Evolutionary conservation across 2,888 invertebrate species (phyloP).

Genomic region (Mycogona germanica): DNA sequence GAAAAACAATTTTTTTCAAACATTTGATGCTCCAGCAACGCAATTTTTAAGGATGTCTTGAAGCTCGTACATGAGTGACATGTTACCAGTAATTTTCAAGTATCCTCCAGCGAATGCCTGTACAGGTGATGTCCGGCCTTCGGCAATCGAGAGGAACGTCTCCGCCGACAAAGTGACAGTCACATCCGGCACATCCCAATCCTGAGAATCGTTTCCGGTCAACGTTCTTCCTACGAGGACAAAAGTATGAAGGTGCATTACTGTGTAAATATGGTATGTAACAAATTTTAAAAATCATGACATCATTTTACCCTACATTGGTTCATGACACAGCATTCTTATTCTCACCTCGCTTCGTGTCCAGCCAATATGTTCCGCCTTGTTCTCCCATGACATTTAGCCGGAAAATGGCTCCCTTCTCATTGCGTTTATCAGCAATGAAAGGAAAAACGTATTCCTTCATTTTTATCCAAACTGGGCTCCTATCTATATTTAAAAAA

Average conservation of each 20-base stretch:
- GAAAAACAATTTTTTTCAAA: background rate
- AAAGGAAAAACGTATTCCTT: background rate
- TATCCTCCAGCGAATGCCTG: conserved; percentile 16
- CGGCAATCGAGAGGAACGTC: conserved; percentile 12
- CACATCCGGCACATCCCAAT: conserved; percentile 12
- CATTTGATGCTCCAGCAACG: no score
- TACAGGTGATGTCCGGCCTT: conserved; percentile 9
- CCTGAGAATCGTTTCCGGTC: background rate
- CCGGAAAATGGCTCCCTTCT: conserved; percentile 1
- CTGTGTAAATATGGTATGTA: no score
- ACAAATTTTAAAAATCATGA: no score
- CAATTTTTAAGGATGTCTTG: conserved; percentile 2
- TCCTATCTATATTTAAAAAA: no score
- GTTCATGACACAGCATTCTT: background rate
- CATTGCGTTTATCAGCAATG: background rate
- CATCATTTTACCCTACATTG: no score
- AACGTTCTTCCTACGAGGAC: conserved; percentile 3
- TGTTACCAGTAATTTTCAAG: conserved; percentile 10
- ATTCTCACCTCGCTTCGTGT: conserved; percentile 10
- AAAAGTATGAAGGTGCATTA: background rate
- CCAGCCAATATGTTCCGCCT: conserved; percentile 12
- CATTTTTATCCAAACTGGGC: no score
- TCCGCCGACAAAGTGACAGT: conserved; percentile 6
- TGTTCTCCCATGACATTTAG: conserved; percentile 3
- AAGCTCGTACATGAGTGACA: conserved; percentile 4